phyloP scores from a whole-genome alignment of 2,888 invertebrate genomes.

The Oconnorella tubifera region DNA sequence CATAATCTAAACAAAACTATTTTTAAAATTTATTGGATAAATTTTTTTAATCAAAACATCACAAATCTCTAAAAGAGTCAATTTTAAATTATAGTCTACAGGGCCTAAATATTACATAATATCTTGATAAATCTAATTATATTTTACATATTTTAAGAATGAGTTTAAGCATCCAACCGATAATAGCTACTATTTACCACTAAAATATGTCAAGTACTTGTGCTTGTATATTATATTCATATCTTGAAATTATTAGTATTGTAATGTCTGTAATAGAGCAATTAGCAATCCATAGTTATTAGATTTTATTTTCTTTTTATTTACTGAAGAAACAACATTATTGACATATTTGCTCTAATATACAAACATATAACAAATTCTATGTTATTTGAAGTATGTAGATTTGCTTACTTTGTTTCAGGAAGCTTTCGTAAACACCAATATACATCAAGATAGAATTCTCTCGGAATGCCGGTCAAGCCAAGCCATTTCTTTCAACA shows the following conservation, averaged over 20 bases:
- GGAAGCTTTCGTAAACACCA: slow-evolving; percentile 23
- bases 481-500: slow-evolving; percentile 33
- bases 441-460: slow-evolving; percentile 26
- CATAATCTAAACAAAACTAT: slow-evolving; percentile 23
- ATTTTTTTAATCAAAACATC: no score
- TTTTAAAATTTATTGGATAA: no score
- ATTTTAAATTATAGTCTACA: no score
- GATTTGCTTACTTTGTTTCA: slow-evolving; percentile 30
- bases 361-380: background rate
- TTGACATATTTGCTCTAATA: background rate
- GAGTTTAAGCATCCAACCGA: no score
- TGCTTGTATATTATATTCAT: no score
- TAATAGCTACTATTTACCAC: no score
- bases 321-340: background rate
- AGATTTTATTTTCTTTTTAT: no score
- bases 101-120: slow-evolving; percentile 11
- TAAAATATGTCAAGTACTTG: no score
- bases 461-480: slow-evolving; percentile 24
- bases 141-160: slow-evolving; percentile 2
- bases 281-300: no score
- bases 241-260: no score
- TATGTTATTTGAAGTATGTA: background rate
- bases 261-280: no score
- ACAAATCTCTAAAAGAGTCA: no score
- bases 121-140: background rate